phyloP scores from a whole-genome alignment of 2,113 vertebrate species.

The Serinus canaria region DNA sequence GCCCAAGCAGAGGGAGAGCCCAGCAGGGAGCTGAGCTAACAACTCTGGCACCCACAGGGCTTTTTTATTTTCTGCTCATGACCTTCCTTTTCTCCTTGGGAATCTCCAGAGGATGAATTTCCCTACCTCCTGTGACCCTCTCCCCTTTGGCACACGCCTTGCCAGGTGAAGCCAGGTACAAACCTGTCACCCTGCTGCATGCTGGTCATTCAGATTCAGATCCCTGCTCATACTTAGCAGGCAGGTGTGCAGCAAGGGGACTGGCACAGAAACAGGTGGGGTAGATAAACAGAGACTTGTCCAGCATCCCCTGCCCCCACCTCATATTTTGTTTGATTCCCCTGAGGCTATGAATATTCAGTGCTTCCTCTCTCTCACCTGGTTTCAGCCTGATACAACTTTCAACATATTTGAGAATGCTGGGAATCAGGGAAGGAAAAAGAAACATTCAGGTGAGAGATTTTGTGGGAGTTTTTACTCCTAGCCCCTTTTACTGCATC shows the following conservation, averaged over 20 bases:
- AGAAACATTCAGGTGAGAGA: neutral
- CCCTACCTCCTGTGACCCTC: neutral
- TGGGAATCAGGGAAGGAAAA: neutral
- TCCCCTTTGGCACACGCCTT: fast-evolving
- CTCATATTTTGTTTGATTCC: neutral
- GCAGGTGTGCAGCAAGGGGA: neutral
- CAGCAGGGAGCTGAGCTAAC: neutral
- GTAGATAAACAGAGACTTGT: neutral
- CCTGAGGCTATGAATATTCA: neutral
- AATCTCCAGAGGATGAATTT: neutral
- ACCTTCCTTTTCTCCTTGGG: conserved; percentile 5
- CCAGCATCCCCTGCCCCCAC: neutral
- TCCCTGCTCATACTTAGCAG: neutral
- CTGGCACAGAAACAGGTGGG: neutral
- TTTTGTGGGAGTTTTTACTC: neutral
- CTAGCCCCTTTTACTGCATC: neutral
- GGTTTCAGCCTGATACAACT: neutral
- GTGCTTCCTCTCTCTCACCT: neutral
- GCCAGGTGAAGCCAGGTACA: neutral
- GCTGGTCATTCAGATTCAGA: neutral
- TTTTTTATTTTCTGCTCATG: neutral
- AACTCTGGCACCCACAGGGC: neutral
- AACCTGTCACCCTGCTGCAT: neutral
- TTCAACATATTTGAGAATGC: neutral
- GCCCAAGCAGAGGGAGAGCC: neutral